These are phyloP conservation scores for Cossypha caffra DNA, from an alignment of 2,797 vertebrate species.

Conservation along the genomic window DNA sequence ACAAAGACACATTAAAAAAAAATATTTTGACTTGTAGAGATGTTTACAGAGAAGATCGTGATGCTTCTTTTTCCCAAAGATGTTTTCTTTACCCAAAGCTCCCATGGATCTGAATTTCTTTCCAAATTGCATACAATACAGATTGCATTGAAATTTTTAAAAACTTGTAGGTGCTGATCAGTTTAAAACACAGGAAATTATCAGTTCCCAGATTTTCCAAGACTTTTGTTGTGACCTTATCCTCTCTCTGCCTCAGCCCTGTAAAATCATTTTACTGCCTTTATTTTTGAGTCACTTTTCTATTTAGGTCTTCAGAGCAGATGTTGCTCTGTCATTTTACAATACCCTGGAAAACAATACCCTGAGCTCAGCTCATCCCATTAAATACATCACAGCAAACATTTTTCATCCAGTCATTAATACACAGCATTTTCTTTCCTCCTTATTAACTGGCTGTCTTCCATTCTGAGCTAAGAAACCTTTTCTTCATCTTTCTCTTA, in stretches of 20 bases:
- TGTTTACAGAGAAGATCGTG: neutral
- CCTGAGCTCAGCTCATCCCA: neutral
- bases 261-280: neutral
- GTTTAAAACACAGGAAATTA: neutral
- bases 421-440: neutral
- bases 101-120: neutral
- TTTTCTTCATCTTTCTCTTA: neutral
- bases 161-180: neutral
- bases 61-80: neutral
- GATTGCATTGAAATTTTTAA: neutral
- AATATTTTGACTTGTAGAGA: neutral
- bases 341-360: neutral
- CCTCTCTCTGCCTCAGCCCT: neutral
- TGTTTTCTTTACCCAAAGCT: neutral
- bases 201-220: neutral
- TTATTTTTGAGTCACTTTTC: neutral
- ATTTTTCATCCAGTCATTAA: neutral
- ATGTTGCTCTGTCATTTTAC: neutral
- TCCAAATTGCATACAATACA: fast-evolving
- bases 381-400: neutral
- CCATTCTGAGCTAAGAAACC: neutral
- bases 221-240: neutral
- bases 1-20: fast-evolving
- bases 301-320: neutral
- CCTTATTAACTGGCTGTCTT: neutral